A percentile compares a stretch with the other conserved stretches of the same genome.
Evolutionary conservation across 1,140 invertebrate genomes (phyloP).

Genomic region (Cydia strobilella): DNA sequence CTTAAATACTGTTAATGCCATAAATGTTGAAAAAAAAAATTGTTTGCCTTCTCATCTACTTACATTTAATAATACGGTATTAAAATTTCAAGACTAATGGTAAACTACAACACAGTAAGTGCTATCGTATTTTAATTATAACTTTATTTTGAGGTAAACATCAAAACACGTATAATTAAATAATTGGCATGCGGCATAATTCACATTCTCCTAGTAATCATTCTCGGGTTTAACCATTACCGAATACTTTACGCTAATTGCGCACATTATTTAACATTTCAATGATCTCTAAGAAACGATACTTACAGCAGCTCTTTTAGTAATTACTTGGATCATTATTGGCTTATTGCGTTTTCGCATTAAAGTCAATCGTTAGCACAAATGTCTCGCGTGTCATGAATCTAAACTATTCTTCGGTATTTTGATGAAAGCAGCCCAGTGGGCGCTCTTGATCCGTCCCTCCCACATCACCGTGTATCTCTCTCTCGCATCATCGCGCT

Average conservation of each 20-base stretch:
- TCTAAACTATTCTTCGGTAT: not conserved
- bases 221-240: not conserved
- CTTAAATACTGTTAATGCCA: too few species aligned
- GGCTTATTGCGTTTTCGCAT: not conserved
- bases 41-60: too few species aligned
- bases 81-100: too few species aligned
- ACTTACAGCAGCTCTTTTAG: not conserved
- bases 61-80: too few species aligned
- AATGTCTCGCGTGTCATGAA: not conserved
- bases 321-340: conserved; percentile 25
- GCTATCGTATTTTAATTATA: too few species aligned
- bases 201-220: not conserved
- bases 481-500: conserved; percentile 51
- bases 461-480: conserved; percentile 66
- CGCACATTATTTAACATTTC: conserved; percentile 24
- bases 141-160: too few species aligned
- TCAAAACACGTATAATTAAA: too few species aligned
- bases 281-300: not conserved
- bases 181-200: too few species aligned
- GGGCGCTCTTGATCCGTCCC: conserved; percentile 70
- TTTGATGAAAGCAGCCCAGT: conserved; percentile 48
- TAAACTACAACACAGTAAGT: too few species aligned
- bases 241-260: not conserved
- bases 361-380: not conserved
- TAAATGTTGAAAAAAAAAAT: too few species aligned